Evolutionary conservation across 23 tunicate species (phyloP).

Genomic region (Trididemnum clinides): DNA sequence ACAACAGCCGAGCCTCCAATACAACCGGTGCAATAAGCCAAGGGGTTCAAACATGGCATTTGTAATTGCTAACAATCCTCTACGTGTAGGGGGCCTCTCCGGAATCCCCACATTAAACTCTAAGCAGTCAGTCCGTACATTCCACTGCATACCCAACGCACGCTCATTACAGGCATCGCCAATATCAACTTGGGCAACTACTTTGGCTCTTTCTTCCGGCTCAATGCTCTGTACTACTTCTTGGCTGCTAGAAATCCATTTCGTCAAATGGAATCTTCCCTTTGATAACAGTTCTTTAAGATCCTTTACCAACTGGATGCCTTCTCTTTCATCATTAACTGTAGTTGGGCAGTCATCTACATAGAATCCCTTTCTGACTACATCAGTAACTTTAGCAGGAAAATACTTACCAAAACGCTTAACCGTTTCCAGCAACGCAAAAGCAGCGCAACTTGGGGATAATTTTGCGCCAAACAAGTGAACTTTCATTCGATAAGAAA

Average conservation of each 20-base stretch:
- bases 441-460: constrained; percentile 20
- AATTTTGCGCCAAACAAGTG: constrained; percentile 40
- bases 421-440: not conserved
- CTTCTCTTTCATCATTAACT: not conserved
- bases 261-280: constrained; percentile 30
- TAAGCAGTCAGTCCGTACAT: not conserved
- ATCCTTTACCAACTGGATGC: not conserved
- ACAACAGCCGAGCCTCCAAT: not conserved
- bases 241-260: not conserved
- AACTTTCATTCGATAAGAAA: constrained; percentile 14
- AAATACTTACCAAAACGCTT: not conserved
- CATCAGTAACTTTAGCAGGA: not conserved
- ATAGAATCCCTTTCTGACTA: constrained; percentile 17
- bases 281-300: not conserved
- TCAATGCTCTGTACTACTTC: not conserved
- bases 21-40: constrained; percentile 30
- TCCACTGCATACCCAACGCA: constrained; percentile 5
- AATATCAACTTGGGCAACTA: too few species aligned
- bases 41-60: constrained; percentile 29
- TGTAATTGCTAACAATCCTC: constrained; percentile 14
- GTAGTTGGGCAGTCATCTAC: constrained; percentile 29
- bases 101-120: not conserved
- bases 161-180: not conserved
- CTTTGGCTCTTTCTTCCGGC: constrained; percentile 27
- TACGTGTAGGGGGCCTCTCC: constrained; percentile 20